Evolutionary conservation across 2,113 vertebrate genomes (phyloP), one percentile per base, ranked within the genome.

Genomic region (Chelonoidis abingdonii): DNA sequence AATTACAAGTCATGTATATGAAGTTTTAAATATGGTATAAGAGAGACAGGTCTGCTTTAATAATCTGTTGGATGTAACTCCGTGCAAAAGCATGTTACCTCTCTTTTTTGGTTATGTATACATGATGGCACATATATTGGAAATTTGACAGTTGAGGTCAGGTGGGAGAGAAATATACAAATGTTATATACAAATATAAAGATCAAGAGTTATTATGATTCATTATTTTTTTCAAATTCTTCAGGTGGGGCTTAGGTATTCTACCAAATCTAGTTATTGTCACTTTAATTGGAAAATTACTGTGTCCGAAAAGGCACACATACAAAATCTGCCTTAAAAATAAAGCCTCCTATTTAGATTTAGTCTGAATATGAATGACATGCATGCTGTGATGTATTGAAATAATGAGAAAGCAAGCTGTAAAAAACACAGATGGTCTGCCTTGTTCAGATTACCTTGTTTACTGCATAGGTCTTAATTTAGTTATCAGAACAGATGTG

Each of bases 401-500:
- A 96, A 95, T 88, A 93, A 81, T 80, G 93, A 94, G 38, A 52
- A 91, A 84, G 35, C 31, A 86, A 94, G 3, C 29, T 94, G 57
- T 80, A 94, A 89, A 69, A 83, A 95, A 91, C 89, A 93, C 92
- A 96, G 96, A 97, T 96, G 79, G 91, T 83, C 84, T 56, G 47
- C 35, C 56, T 93, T 95, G 79, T 94, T 96, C 54, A 35, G 86
- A 93, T 96, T 90, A 96, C 87, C 88, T 94, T 95, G 86, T 94
- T 97, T 94, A 89, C 87, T 76, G 19, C 0, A 0, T 59, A 76
- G 75, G 47, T 25, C 84, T 87, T 86, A 96, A 96, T 96, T 95
- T 62, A 84, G 75, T 93, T 94, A 93, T 90, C 78, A 84, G 92
- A 98, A 96, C 93, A 97, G 94, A 94, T 97, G 93, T 96, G 92